Conservation (phyloP, 2,797 vertebrate genomes). For the Buphagus erythrorhynchus region DNA sequence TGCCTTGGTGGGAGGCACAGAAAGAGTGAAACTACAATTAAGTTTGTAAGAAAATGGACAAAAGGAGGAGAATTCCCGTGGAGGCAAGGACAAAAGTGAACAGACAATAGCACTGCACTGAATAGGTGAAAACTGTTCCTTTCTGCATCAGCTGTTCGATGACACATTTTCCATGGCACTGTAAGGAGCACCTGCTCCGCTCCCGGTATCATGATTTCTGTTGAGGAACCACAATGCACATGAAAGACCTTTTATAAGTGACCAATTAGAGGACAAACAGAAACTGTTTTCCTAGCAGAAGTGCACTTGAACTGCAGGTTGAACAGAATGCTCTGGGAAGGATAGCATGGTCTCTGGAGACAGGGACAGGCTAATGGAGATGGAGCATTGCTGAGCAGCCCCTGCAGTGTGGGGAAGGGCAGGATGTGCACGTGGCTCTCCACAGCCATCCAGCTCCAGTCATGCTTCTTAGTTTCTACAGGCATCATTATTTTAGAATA, state of each 20-base stretch:
- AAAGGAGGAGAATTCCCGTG: not conserved
- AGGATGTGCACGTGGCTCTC: not conserved
- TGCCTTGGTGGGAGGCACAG: not conserved
- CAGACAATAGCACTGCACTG: not conserved
- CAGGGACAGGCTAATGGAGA: not conserved
- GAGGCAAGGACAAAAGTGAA: not conserved
- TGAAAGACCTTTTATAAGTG: not conserved
- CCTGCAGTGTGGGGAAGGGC: not conserved
- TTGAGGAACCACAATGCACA: not conserved
- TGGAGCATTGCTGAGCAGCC: not conserved
- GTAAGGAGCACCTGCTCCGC: not conserved
- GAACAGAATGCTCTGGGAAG: not conserved
- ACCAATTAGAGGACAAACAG: not conserved
- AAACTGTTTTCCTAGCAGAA: not conserved
- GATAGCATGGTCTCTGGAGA: accelerated
- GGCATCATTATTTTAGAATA: not conserved
- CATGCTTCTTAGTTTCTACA: not conserved
- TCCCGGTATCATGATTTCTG: not conserved
- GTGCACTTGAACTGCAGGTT: not conserved
- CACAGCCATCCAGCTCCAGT: not conserved
- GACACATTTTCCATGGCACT: not conserved
- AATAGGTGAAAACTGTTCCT: not conserved
- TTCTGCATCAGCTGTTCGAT: not conserved
- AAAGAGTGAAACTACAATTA: not conserved
- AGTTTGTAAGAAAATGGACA: not conserved